phyloP scores from a whole-genome alignment of 2,888 invertebrate species.

The Dilophus febrilis region DNA sequence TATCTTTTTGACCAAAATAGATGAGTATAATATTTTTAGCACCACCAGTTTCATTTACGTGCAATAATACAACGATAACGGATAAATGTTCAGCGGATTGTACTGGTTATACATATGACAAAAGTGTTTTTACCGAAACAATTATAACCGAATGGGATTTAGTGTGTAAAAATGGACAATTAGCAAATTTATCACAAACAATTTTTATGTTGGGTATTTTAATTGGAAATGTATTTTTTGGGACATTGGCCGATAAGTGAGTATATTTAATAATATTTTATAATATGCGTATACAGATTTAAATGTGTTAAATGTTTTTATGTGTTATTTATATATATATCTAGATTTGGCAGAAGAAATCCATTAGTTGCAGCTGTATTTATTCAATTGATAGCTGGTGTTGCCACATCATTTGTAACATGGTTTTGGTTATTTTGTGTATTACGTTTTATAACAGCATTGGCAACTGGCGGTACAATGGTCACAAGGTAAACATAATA shows the following conservation, averaged over 20 bases:
- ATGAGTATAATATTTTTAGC: constrained; percentile 62
- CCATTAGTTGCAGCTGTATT: constrained; percentile 57
- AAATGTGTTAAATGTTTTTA: too few relatives aligned
- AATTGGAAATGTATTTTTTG: constrained; percentile 56
- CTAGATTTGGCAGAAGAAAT: constrained; percentile 55
- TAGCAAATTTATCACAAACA: constrained; percentile 58
- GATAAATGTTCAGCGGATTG: constrained; percentile 37
- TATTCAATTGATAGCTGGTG: constrained; percentile 53
- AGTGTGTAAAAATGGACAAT: constrained; percentile 45
- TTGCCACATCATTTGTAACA: constrained; percentile 51
- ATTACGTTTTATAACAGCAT: constrained; percentile 51
- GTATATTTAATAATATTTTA: constrained; percentile 14
- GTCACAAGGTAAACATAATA: constrained; percentile 34
- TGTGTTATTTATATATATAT: constrained; percentile 14
- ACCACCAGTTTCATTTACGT: constrained; percentile 43
- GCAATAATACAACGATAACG: constrained; percentile 24
- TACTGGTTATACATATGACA: constrained; percentile 40
- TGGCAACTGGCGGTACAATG: constrained; percentile 72
- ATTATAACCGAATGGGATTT: constrained; percentile 61
- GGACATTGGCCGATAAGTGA: constrained; percentile 60
- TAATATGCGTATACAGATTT: too few relatives aligned
- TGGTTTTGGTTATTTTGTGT: constrained; percentile 46
- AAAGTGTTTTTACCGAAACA: constrained; percentile 48
- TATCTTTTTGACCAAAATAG: too few relatives aligned
- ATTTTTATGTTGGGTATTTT: constrained; percentile 63